Evolutionary conservation across 2,888 invertebrate species (phyloP), one percentile per base, ranked within the genome.

Genomic region (Brassicogethes aeneus): DNA sequence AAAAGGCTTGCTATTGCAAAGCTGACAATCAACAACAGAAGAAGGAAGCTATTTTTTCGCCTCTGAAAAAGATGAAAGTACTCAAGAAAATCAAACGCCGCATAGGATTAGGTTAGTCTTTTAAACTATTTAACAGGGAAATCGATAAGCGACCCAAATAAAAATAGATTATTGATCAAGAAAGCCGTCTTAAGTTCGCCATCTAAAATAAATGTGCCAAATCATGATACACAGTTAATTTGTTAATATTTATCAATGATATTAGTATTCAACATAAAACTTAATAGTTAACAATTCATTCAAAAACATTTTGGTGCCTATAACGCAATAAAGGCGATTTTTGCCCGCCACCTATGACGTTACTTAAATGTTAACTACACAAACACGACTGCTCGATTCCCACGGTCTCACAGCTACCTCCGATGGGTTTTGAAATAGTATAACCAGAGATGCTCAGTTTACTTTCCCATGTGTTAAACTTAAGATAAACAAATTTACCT

Each of bases 11-110:
- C 45, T 55, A 56, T 52, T 66, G 66, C 60, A 60, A 62, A 54
- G 56, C 54, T 45, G 60, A 60, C 42, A n/a, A n/a, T n/a, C n/a
- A n/a, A n/a, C 55, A 56, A 39, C 55, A 55, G 41, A 57, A 61
- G 48, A 52, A 48, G 42, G 56, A 56, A 49, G 69, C 65, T 45
- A 65, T 71, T 40, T 65, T 74, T 45, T 70, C 74, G 42, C 74
- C 75, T 3, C 56, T 75, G 43, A 70, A 71, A 66, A 89, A 88
- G 72, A 89, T 90, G 86, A 89, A 89, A 73, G 85, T 90, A 46
- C 71, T 90, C 48, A 90, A 90, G 76, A 90, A 89, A 66, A 84
- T 90, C 59, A 89, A 89, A 69, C 82, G 81, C 60, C 85, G 86
- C 61, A 89, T 90, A 66, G 89, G 90, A 58, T 70, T 90, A 67